Evolutionary conservation across 1,140 invertebrate species (phyloP), one percentile per base, ranked within the genome.

Genomic region (Wasmannia auropunctata): DNA sequence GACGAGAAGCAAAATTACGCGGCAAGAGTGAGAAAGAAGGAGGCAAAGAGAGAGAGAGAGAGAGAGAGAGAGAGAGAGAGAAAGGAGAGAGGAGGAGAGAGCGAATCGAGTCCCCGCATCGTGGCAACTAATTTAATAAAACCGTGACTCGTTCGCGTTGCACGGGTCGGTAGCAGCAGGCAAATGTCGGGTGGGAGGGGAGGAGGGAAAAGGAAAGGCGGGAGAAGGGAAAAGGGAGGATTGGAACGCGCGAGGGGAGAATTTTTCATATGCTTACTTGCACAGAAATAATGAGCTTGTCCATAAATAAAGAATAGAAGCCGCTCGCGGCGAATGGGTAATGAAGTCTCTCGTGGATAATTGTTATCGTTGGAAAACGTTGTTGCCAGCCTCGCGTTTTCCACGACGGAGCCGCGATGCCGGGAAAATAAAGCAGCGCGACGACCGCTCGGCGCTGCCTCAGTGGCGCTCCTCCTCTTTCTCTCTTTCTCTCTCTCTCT

Each of bases 251-350:
- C 84, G 86, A 86, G 90, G 87, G 87, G 88, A 90, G 88, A 93
- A 94, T 94, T 94, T 94, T 94, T 94, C 93, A 94, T 95, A 94
- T 95, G 94, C 94, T 95, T 93, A 95, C 93, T 91, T 95, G 94
- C 92, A 94, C 94, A 94, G 93, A 94, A 95, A 95, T 95, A 95
- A 95, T 94, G 94, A 95, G 94, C 93, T 93, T 95, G 91, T 94
- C 92, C 94, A 94, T 95, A 94, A 94, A 94, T 94, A 94, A 94
- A 94, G 94, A 94, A 94, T 94, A 91, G 92, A 93, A 90, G 91
- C 88, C 85, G 91, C 91, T 93, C 91, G 89, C 90, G 92, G 91
- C 90, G 93, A 94, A 93, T 94, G 91, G 91, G 90, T 94, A 94
- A 95, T 94, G 92, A 94, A 94, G 93, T 94, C 93, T 94, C 93